phyloP scores from a whole-genome alignment of 2,888 invertebrate species.

The Neoitamus cyanurus region DNA sequence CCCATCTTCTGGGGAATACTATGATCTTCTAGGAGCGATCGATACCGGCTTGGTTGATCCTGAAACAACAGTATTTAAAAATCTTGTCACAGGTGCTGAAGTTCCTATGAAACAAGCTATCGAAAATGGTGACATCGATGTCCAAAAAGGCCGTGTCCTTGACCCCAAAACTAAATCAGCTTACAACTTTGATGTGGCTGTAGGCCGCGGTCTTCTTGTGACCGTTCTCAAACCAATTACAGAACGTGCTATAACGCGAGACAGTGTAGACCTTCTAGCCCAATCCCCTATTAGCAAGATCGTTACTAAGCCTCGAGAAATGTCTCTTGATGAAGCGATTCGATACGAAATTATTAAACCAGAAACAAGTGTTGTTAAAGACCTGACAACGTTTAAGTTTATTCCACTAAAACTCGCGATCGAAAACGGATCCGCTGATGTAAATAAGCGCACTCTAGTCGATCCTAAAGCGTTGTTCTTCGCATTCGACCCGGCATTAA shows the following conservation, averaged over 20 bases:
- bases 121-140: conserved; percentile 82
- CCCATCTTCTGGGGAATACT: conserved; percentile 78
- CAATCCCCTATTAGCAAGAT: conserved; percentile 68
- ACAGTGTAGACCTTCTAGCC: conserved; percentile 61
- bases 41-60: conserved; percentile 78
- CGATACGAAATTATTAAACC: conserved; percentile 84
- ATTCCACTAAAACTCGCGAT: conserved; percentile 74
- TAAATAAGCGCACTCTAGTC: conserved; percentile 76
- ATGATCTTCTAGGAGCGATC: conserved; percentile 79
- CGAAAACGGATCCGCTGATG: conserved; percentile 74
- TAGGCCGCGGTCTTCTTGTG: conserved; percentile 80
- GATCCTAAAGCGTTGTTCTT: conserved; percentile 80
- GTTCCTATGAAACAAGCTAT: conserved; percentile 80
- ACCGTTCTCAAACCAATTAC: conserved; percentile 79
- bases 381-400: conserved; percentile 81
- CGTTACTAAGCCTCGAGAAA: conserved; percentile 74
- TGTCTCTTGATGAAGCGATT: conserved; percentile 85
- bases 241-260: conserved; percentile 59
- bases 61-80: conserved; percentile 80
- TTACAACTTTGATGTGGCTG: conserved; percentile 81
- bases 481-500: conserved; percentile 78
- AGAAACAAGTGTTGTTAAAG: conserved; percentile 80
- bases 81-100: conserved; percentile 76
- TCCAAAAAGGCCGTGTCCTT: conserved; percentile 78
- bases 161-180: conserved; percentile 83